These are phyloP conservation scores for Pycnomerus fuliginosus DNA, from an alignment of 2,888 invertebrate genomes.

Conservation along the genomic window DNA sequence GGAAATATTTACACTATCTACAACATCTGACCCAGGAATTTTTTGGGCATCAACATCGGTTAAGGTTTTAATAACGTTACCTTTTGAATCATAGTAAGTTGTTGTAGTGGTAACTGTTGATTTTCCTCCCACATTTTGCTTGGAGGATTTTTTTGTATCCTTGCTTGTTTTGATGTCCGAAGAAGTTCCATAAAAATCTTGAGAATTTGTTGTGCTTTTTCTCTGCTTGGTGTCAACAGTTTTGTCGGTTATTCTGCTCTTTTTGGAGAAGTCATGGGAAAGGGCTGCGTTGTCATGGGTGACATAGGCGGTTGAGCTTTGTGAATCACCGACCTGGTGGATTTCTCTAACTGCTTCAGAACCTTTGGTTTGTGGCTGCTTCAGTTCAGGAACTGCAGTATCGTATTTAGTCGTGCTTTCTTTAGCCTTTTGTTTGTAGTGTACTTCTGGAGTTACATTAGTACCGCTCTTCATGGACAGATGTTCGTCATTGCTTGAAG, in stretches of 20 bases:
- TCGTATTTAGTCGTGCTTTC: conserved; percentile 60
- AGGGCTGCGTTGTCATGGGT: conserved; percentile 30
- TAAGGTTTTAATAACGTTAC: conserved; percentile 46
- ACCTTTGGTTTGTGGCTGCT: conserved; percentile 51
- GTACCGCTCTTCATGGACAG: conserved; percentile 59
- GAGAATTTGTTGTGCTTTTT: conserved; percentile 32
- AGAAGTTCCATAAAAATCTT: conserved; percentile 33
- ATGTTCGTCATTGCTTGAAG: conserved; percentile 54
- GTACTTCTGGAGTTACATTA: conserved; percentile 59
- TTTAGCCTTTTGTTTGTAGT: conserved; percentile 57
- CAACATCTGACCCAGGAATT: conserved; percentile 20
- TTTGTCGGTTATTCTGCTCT: conserved; percentile 6
- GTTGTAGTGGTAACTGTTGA: conserved; percentile 43
- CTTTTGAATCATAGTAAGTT: conserved; percentile 49
- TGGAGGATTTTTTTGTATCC: neutral
- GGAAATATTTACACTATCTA: too few relatives aligned
- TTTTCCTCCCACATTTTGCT: conserved; percentile 8
- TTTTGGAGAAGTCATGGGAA: conserved; percentile 1
- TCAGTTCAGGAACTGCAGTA: conserved; percentile 56
- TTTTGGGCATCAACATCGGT: conserved; percentile 40
- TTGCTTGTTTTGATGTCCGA: neutral
- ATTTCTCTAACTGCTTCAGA: conserved; percentile 52
- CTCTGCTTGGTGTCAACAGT: conserved; percentile 2
- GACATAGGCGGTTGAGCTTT: conserved; percentile 37
- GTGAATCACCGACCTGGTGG: conserved; percentile 49